These are phyloP conservation scores for Stenodema calcarata DNA, from an alignment of 2,888 invertebrate genomes.

Conservation along the genomic window DNA sequence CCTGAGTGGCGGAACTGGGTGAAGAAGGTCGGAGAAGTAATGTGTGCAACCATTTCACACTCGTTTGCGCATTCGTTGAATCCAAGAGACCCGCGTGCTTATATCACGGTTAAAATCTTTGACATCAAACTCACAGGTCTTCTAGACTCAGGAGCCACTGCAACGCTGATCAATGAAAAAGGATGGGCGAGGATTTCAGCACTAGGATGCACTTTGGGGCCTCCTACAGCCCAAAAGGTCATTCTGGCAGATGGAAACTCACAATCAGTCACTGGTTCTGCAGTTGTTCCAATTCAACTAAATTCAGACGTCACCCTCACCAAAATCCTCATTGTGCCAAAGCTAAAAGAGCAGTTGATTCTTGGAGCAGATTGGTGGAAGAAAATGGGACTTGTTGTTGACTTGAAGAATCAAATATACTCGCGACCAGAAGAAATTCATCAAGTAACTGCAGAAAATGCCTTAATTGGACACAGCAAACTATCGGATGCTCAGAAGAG, in stretches of 20 bases:
- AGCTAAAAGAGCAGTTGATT: background rate
- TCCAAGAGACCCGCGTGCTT: background rate
- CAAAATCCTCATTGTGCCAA: background rate
- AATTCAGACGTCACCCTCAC: background rate
- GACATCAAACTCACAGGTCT: background rate
- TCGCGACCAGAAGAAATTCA: background rate
- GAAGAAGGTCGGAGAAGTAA: background rate
- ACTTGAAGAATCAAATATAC: background rate
- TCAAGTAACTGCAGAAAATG: background rate
- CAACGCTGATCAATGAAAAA: background rate
- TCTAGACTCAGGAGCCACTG: conserved; percentile 10
- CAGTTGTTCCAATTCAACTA: background rate
- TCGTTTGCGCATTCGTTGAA: background rate
- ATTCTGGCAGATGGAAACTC: background rate
- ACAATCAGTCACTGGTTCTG: background rate
- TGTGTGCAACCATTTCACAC: background rate
- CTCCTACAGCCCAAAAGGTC: background rate
- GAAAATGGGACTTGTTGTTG: background rate
- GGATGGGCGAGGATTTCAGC: background rate
- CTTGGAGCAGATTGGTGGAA: background rate
- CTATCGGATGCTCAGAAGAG: background rate
- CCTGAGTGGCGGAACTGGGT: background rate
- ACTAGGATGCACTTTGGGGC: background rate
- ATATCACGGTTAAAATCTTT: background rate
- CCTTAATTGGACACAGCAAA: background rate